Base-by-base conservation (phyloP, 1,140 invertebrate genomes). In the Pseudomyrmex cubaensis region DNA sequence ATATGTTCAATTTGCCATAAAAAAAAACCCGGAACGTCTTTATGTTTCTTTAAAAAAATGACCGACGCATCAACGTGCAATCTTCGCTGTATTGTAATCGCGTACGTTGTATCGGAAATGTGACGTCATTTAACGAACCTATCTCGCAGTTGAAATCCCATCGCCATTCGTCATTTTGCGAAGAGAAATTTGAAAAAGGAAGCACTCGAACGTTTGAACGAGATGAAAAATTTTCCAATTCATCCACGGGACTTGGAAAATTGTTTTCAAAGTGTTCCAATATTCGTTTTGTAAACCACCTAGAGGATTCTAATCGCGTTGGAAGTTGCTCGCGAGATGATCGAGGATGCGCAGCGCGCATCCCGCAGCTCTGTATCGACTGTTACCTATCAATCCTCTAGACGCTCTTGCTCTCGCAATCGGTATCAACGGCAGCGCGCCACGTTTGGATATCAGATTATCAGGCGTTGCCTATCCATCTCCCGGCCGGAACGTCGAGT, bases 51-150 rank as follows among this genome's bases (percentile, higher is more conserved):
- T 25, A 25, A 25, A 25, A 35, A 35, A 5, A 35, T 35, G 1
- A 35, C 35, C 5, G 66, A 59, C 62, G 67, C 85, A 63, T 66
- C 25, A 25, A 84, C 82, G 77, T 56, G 12, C 52, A 61, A 86
- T 83, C 76, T 88, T 78, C 70, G 80, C 78, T 86, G 64, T 77
- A 72, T 83, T 67, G 66, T 80, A 74, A 46, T 67, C 61, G 76
- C 57, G 52, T 70, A 69, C 59, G 82, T 69, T 88, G 88, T 91
- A 91, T 90, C 91, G 91, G 91, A 92, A 92, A 92, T 91, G 78
- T 89, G 87, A 92, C 84, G 85, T 91, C 87, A 89, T 92, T 92
- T 90, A 91, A 92, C 85, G 83, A 84, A 10, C 85, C 64, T 91
- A 90, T 92, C 90, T 90, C 64, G 56, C 80, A 56, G 77, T 70